These are phyloP conservation scores for Ditylenchus weischeri DNA, from an alignment of 2,888 invertebrate genomes.

Conservation along the genomic window DNA sequence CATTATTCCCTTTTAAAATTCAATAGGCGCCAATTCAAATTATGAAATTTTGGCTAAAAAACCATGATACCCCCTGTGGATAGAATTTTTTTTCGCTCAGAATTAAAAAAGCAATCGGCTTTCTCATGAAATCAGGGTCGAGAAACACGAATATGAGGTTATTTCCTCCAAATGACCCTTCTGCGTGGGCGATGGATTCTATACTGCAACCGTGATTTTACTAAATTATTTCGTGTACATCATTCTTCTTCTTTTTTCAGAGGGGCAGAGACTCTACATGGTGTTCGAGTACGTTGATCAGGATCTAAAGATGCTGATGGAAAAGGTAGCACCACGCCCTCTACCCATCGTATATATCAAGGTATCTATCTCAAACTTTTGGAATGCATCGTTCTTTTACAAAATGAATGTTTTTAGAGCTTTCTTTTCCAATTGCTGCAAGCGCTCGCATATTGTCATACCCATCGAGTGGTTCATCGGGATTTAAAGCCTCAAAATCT, in stretches of 20 bases:
- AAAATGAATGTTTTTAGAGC: conserved; percentile 36
- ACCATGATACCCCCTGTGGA: too few species aligned
- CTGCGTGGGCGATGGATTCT: too few species aligned
- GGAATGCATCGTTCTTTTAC: background rate
- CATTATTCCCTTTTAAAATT: too few species aligned
- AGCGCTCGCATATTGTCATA: conserved; percentile 52
- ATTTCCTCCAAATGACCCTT: too few species aligned
- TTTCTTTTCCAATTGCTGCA: conserved; percentile 53
- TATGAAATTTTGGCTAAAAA: too few species aligned
- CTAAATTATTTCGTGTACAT: background rate
- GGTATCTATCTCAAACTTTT: conserved; percentile 24
- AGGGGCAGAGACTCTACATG: conserved; percentile 41
- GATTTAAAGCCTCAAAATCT: conserved; percentile 67
- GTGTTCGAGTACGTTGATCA: conserved; percentile 56
- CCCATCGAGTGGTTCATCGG: conserved; percentile 41
- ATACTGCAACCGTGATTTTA: too few species aligned
- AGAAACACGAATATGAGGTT: too few species aligned
- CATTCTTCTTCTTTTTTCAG: conserved; percentile 19
- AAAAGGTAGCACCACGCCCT: conserved; percentile 34
- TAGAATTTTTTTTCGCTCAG: too few species aligned
- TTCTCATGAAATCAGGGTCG: too few species aligned
- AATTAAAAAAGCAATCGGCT: too few species aligned
- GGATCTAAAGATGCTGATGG: conserved; percentile 50
- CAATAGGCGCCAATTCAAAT: too few species aligned
- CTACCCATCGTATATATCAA: conserved; percentile 46